Conservation (phyloP, 2,113 vertebrate species). For the Orientallactaga bullata region DNA sequence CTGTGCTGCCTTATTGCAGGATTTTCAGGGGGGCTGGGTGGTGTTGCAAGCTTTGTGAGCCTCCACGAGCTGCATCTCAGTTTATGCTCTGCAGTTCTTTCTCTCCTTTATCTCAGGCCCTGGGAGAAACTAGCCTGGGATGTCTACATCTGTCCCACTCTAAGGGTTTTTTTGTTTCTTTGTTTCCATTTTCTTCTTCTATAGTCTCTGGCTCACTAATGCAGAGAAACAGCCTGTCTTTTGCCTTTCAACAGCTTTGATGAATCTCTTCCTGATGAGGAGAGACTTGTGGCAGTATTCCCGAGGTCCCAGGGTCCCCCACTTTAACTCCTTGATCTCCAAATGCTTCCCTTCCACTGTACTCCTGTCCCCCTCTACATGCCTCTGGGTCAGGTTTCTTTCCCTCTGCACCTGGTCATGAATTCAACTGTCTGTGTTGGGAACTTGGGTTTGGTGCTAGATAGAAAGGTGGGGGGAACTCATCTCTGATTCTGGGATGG, state of each 20-base stretch:
- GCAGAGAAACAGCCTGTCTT: constrained; percentile 63
- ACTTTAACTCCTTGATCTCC: not conserved
- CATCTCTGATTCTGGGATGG: not conserved
- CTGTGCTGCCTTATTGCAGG: not conserved
- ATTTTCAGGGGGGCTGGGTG: constrained; percentile 12
- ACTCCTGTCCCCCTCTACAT: not conserved
- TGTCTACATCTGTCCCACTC: not conserved
- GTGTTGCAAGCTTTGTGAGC: not conserved
- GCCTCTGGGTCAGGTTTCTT: not conserved
- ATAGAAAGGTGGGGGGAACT: not conserved
- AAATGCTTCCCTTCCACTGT: not conserved
- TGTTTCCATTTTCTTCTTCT: not conserved
- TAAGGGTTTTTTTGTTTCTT: not conserved
- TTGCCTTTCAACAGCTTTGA: constrained; percentile 50
- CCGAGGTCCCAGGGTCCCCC: not conserved
- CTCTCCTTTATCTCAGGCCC: not conserved
- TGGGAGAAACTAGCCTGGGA: not conserved
- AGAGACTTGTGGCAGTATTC: constrained; percentile 47
- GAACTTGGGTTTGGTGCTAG: not conserved
- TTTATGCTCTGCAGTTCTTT: not conserved
- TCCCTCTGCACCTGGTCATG: constrained; percentile 31
- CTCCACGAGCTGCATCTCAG: too few relatives aligned
- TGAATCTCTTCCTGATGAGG: constrained; percentile 62
- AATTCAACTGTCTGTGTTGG: constrained; percentile 5
- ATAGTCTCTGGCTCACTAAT: constrained; percentile 42